Evolutionary conservation across 2,113 vertebrate genomes (phyloP).

Genomic region (Bolborhynchus lineola): DNA sequence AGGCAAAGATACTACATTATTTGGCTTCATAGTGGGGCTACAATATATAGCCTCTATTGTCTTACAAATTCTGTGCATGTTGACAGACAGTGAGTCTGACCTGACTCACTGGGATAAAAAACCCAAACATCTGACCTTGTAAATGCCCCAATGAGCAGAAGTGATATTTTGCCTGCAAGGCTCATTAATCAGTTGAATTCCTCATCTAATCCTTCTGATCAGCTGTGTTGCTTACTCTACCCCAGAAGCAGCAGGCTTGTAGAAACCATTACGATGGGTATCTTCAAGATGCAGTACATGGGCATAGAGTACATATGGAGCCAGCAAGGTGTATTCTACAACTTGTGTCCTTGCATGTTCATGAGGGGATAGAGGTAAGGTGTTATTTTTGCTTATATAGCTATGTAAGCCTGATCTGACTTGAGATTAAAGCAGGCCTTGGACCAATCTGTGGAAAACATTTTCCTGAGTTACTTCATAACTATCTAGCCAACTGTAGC

Average conservation of each 20-base stretch:
- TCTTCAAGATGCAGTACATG: neutral
- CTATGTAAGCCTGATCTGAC: neutral
- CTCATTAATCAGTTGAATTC: constrained; percentile 59
- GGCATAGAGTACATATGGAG: neutral
- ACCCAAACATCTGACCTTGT: constrained; percentile 20
- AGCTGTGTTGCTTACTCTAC: neutral
- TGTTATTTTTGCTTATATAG: neutral
- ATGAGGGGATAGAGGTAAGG: neutral
- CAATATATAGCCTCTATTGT: neutral
- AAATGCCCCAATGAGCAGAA: constrained; percentile 47
- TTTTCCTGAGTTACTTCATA: neutral
- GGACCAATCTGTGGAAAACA: neutral
- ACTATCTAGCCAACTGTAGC: neutral
- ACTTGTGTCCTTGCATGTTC: neutral
- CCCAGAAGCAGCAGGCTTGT: constrained; percentile 13
- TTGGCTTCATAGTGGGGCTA: neutral
- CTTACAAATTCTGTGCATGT: neutral
- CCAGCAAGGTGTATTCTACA: neutral
- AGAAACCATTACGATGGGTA: neutral
- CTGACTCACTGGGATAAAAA: neutral
- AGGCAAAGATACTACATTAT: neutral
- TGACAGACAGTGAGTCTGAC: constrained; percentile 25
- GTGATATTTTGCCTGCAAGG: constrained; percentile 35
- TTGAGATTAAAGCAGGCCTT: neutral
- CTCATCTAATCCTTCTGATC: constrained; percentile 53